These are phyloP conservation scores for Ctenochaetus hawaiiensis DNA, from an alignment of 2,797 vertebrate species.

Conservation along the genomic window DNA sequence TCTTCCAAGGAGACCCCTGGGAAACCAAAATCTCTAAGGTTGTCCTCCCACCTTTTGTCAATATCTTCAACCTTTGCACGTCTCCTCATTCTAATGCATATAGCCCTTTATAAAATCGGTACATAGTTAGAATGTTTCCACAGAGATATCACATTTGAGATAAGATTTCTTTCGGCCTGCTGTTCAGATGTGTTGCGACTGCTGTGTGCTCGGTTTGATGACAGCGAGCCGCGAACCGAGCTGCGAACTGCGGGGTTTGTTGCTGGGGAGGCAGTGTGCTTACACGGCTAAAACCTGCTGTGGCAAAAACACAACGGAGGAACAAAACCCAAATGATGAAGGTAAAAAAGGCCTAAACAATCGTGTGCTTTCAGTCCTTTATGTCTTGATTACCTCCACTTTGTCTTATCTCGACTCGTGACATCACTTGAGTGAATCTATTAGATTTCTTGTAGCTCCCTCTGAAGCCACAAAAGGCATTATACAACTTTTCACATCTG, in stretches of 20 bases:
- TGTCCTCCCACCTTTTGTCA: neutral
- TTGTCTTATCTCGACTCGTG: constrained; percentile 21
- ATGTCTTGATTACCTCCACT: constrained; percentile 29
- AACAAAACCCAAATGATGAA: neutral
- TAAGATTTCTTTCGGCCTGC: neutral
- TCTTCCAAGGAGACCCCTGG: constrained; percentile 66
- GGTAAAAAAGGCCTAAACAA: constrained; percentile 38
- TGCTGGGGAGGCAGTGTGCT: constrained; percentile 86
- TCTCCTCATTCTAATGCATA: neutral
- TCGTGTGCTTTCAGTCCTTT: neutral
- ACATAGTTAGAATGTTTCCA: neutral
- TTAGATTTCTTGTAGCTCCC: neutral
- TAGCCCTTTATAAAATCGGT: neutral
- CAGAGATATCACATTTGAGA: neutral
- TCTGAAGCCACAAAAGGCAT: neutral
- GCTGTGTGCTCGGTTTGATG: constrained; percentile 88
- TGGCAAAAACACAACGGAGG: constrained; percentile 61
- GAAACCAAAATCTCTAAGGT: constrained; percentile 88
- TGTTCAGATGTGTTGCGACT: constrained; percentile 90
- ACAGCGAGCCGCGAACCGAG: constrained; percentile 74
- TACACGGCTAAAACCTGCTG: constrained; percentile 89
- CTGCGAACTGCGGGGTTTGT: constrained; percentile 84
- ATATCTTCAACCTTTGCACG: constrained; percentile 11
- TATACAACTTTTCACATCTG: neutral
- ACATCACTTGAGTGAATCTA: neutral